Evolutionary conservation across 2,113 vertebrate species (phyloP), one percentile per base, ranked within the genome.

Genomic region (Cynocephalus volans): DNA sequence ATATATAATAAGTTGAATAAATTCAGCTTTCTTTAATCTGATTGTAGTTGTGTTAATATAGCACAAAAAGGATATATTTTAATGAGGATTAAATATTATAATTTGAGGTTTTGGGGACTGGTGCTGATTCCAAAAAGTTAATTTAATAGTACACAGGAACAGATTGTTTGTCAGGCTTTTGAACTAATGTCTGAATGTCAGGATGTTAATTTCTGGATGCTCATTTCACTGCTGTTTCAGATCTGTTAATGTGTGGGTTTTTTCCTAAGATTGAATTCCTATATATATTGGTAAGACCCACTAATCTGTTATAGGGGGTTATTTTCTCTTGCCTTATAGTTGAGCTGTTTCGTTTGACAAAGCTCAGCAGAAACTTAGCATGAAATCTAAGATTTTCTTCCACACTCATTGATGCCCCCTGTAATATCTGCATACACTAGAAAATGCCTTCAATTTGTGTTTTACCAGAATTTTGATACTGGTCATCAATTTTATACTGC

Each of bases 391-490:
- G 93, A 97, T 98, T 97, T 98, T 98, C 70, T 88, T 69, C 95
- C 96, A 96, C 96, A 90, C 98, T 96, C 54, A 28, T 95, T 81
- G 88, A 92, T 62, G 75, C 90, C 93, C 98, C 98, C 96, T 98
- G 65, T 97, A 97, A 98, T 95, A 94, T 96, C 88, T 97, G 90
- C 97, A 97, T 90, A 96, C 90, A 95, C 94, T 98, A 97, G 98
- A 98, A 92, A 96, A 97, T 98, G 98, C 98, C 97, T 98, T 98
- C 96, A 98, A 67, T 98, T 97, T 97, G 82, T 97, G 94, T 97
- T 98, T 98, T 97, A 94, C 93, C 98, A 97, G 79, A 96, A 95
- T 98, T 98, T 98, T 98, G 97, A 98, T 99, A 98, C 1, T 93
- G 97, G 95, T 90, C 90, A 98, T 77, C 93, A 98, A 97, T 95